Evolutionary conservation across 64 coral and sea anemone genomes (phyloP).

Genomic region (Montipora cactus): DNA sequence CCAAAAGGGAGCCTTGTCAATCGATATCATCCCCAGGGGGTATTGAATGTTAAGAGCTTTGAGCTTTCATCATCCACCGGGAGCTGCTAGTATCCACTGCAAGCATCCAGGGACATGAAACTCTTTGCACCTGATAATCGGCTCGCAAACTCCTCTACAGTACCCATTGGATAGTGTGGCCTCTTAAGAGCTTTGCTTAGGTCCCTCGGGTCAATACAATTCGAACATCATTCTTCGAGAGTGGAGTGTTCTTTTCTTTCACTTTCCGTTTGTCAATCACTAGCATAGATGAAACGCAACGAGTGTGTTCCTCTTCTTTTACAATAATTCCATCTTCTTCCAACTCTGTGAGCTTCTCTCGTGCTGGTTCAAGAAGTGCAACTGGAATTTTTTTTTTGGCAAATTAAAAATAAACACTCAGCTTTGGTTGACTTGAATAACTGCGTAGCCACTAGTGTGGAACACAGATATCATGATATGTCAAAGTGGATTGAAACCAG

Average conservation of each 20-base stretch:
- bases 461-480: too few species aligned
- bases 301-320: constrained; percentile 41
- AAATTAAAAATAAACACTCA: too few species aligned
- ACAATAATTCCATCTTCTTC: constrained; percentile 69
- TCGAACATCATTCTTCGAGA: not conserved
- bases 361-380: constrained; percentile 15
- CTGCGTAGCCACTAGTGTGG: too few species aligned
- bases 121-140: not conserved
- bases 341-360: constrained; percentile 51
- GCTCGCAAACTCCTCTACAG: not conserved
- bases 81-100: not conserved
- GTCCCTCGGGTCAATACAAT: constrained; percentile 53
- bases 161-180: constrained; percentile 20
- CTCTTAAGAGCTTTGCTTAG: not conserved
- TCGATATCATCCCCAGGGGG: constrained; percentile 21
- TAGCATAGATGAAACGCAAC: constrained; percentile 31
- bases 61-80: constrained; percentile 34
- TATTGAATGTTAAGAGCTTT: constrained; percentile 46
- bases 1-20: constrained; percentile 43
- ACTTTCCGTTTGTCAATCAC: constrained; percentile 67
- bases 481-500: too few species aligned
- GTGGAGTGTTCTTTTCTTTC: not conserved
- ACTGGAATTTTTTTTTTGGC: not conserved
- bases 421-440: too few species aligned
- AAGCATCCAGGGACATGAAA: not conserved